Evolutionary conservation across 2,113 vertebrate species (phyloP).

Genomic region (Carassius gibelio): DNA sequence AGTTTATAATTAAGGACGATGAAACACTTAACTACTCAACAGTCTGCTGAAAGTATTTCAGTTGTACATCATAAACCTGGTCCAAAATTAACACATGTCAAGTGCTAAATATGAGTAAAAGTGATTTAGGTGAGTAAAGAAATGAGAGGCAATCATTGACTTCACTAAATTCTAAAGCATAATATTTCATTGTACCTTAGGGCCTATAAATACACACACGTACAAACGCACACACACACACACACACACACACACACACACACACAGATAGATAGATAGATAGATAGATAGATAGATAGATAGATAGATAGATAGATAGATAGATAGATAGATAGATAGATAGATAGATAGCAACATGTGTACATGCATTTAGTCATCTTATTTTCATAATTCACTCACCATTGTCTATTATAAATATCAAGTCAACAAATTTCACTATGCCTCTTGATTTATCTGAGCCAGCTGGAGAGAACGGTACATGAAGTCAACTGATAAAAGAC

Average conservation of each 20-base stretch:
- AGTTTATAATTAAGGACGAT: slow-evolving; percentile 7
- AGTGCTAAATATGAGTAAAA: neutral
- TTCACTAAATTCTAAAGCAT: no score
- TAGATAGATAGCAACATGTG: no score
- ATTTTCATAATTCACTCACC: neutral
- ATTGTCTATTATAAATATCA: neutral
- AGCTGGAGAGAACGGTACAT: neutral
- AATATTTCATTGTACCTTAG: no score
- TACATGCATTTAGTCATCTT: neutral
- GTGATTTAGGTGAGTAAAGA: neutral
- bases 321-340: no score
- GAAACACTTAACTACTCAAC: neutral
- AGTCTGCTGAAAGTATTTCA: neutral
- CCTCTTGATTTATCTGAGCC: neutral
- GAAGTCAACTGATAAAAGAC: neutral
- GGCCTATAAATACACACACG: no score
- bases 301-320: no score
- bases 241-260: no score
- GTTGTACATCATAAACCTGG: neutral
- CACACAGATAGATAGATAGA: no score
- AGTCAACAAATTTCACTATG: neutral
- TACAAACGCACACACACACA: neutral
- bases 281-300: no score
- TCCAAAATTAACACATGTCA: neutral
- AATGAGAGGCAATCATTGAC: neutral